Conservation (phyloP, 2,888 invertebrate genomes). For the Brenthis daphne region DNA sequence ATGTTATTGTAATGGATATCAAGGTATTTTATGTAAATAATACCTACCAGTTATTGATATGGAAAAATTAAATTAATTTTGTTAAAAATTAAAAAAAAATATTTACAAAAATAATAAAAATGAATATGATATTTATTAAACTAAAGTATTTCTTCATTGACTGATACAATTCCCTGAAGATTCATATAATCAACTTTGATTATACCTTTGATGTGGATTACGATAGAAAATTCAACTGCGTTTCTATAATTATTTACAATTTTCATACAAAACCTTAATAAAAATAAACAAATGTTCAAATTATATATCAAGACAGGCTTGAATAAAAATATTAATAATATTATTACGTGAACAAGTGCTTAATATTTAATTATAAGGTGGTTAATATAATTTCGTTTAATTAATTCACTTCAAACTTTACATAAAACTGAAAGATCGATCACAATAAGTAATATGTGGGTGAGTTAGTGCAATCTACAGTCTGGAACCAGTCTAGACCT, state of each 20-base stretch:
- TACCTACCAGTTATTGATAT: no score
- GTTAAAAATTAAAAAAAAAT: no score
- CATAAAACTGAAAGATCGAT: conserved; percentile 23
- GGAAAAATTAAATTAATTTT: no score
- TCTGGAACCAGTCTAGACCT: conserved; percentile 40
- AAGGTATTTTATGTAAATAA: no score
- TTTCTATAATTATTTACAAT: neutral
- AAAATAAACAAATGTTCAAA: neutral
- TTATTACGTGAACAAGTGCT: neutral
- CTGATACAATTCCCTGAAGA: conserved; percentile 3
- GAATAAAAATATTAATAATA: neutral
- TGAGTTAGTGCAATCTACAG: conserved; percentile 31
- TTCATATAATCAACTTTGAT: neutral
- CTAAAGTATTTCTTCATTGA: conserved; percentile 3
- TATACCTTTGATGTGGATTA: neutral
- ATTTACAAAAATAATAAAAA: no score
- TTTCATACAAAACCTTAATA: neutral
- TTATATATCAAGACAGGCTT: neutral
- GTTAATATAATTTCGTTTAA: neutral
- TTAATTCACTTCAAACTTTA: conserved; percentile 9
- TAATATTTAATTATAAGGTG: neutral
- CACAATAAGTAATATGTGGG: conserved; percentile 32
- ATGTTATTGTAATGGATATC: no score
- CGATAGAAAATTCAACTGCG: neutral
- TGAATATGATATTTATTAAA: neutral